phyloP scores from a whole-genome alignment of 2,888 invertebrate genomes.

The Dysmachus trigonus region DNA sequence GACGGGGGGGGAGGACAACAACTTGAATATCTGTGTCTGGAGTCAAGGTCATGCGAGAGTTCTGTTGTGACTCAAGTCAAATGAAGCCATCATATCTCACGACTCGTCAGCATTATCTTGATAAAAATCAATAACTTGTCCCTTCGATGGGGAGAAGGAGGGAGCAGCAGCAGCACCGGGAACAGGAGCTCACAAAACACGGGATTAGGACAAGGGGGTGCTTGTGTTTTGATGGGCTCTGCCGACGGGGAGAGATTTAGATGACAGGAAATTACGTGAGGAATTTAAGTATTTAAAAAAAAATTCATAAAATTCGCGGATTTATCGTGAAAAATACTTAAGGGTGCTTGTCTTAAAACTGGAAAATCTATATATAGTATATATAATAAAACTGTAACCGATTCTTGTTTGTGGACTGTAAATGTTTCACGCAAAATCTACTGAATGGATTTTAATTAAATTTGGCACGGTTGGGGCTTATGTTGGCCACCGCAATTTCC shows the following conservation, averaged over 20 bases:
- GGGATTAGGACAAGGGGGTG: background rate
- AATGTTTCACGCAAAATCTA: too few species aligned
- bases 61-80: slow-evolving; percentile 1
- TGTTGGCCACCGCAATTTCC: too few species aligned
- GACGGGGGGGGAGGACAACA: background rate
- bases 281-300: background rate
- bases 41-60: slow-evolving; percentile 17
- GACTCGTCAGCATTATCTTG: background rate
- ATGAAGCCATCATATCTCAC: slow-evolving; percentile 21
- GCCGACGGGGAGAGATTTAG: background rate
- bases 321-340: background rate
- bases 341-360: background rate
- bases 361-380: too few species aligned
- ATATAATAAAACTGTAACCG: too few species aligned
- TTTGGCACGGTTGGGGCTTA: too few species aligned
- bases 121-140: background rate
- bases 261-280: background rate
- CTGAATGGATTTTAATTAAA: too few species aligned
- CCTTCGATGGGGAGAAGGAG: background rate
- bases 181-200: background rate
- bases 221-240: background rate
- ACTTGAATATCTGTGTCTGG: background rate
- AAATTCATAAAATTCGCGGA: background rate
- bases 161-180: too few species aligned
- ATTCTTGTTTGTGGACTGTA: too few species aligned